phyloP scores from a whole-genome alignment of 1,140 invertebrate genomes.

The Rhizoglyphus robini region DNA sequence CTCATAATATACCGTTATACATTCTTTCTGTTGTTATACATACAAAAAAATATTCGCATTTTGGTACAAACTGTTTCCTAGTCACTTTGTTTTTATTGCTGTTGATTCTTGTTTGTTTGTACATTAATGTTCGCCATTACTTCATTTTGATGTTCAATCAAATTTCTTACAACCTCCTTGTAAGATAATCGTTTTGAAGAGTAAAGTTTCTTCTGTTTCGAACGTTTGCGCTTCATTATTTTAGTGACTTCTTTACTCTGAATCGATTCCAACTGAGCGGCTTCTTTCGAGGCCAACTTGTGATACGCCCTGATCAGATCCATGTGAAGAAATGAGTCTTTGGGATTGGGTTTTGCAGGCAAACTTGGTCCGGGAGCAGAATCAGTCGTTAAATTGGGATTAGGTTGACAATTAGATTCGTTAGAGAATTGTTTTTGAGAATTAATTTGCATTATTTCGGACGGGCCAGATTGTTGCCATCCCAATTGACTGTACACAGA shows the following conservation, averaged over 20 bases:
- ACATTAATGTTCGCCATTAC: neutral
- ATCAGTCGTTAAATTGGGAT: neutral
- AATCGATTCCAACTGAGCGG: neutral
- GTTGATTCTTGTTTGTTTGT: neutral
- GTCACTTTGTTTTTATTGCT: neutral
- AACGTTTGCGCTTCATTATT: neutral
- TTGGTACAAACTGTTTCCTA: no score
- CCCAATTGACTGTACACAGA: neutral
- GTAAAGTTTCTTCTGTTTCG: neutral
- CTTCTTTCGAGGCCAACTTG: neutral
- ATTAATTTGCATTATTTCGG: neutral
- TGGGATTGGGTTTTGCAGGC: neutral
- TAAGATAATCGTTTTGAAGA: constrained; percentile 2
- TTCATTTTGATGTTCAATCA: neutral
- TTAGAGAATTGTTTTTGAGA: no score
- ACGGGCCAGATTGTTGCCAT: neutral
- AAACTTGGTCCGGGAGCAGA: no score
- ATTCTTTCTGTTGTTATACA: no score
- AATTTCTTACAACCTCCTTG: neutral
- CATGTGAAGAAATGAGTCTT: neutral
- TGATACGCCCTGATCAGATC: neutral
- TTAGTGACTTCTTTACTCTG: neutral
- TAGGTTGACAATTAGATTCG: neutral
- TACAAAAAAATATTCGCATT: no score
- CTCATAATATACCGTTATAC: no score